Evolutionary conservation across 1,140 invertebrate species (phyloP), one percentile per base, ranked within the genome.

Genomic region (Euglossa dilemma): DNA sequence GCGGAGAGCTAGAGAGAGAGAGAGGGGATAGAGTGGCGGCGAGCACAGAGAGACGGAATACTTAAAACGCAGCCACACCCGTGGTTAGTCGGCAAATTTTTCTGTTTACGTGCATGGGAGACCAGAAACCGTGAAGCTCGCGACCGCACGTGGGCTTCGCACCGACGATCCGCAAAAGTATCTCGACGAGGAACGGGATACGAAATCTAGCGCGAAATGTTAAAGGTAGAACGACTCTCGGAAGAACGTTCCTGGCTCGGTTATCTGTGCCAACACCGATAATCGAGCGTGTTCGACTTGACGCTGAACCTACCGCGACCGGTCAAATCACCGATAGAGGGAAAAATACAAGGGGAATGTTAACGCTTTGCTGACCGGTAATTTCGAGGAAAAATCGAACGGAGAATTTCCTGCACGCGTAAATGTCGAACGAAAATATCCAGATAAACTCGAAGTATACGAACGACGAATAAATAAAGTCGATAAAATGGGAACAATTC

Each of bases 1-100:
- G 36, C 36, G 36, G 36, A 4, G 36, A 36, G 36, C 36, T 1
- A 57, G 57, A 43, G 3, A 70, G 45, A 70, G 18, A 23, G 6
- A 16, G 20, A 6, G 36, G 9, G 11, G 2, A 23, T 23, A 67
- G 71, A 73, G 23, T 25, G 20, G 54, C 71, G 71, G 54, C 28
- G 18, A 71, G 50, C 14, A 54, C 28, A 54, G 28, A 54, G 70
- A 20, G n/a, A 72, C 47, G 69, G 47, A 71, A 18, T 50, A 56
- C 28, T 70, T 70, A 25, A 74, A 83, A 84, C 76, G 80, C 45
- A 81, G 80, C 87, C 87, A 85, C 88, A 82, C 85, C 87, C 79
- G 82, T 77, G 72, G 78, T 88, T 88, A 73, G 84, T 59, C 77
- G 50, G 73, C 47, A 72, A 87, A 88, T 88, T 88, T 84, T 89